Conservation (phyloP, 2,113 vertebrate genomes). For the Gasterosteus nipponicus region DNA sequence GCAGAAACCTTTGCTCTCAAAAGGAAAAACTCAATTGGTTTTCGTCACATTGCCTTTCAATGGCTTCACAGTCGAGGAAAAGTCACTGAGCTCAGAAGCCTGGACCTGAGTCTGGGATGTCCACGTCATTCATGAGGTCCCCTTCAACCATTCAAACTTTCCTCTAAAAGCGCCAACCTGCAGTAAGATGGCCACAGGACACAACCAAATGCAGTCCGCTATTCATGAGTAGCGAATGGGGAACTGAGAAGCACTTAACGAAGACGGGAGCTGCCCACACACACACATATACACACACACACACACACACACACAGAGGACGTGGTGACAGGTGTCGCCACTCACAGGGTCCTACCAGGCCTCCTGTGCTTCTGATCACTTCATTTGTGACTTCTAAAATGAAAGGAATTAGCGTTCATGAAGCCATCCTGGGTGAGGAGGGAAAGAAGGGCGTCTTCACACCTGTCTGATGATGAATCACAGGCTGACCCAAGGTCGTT, state of each 20-base stretch:
- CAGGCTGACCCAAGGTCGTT: slow-evolving; percentile 49
- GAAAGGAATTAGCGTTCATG: slow-evolving; percentile 45
- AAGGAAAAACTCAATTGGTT: background rate
- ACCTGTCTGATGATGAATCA: slow-evolving; percentile 73
- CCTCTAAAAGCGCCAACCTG: slow-evolving; percentile 26
- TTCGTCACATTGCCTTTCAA: background rate
- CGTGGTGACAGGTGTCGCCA: slow-evolving; percentile 7
- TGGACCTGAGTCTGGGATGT: background rate
- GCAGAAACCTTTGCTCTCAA: slow-evolving; percentile 2
- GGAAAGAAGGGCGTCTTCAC: slow-evolving; percentile 47
- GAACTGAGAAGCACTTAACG: slow-evolving; percentile 53
- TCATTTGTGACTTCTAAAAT: slow-evolving; percentile 60
- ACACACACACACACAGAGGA: slow-evolving; percentile 31
- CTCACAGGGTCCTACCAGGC: background rate
- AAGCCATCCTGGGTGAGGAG: slow-evolving; percentile 42
- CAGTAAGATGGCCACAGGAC: slow-evolving; percentile 32
- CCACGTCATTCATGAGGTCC: slow-evolving; percentile 18
- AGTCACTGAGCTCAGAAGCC: background rate
- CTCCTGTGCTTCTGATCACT: slow-evolving; percentile 26
- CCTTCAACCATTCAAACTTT: slow-evolving; percentile 16
- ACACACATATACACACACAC: no score
- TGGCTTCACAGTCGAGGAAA: background rate
- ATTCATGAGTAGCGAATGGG: slow-evolving; percentile 52
- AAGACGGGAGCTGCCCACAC: slow-evolving; percentile 49
- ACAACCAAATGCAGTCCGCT: slow-evolving; percentile 18